Conservation (phyloP, 2,888 invertebrate genomes). For the Pseudococcus viburni region DNA sequence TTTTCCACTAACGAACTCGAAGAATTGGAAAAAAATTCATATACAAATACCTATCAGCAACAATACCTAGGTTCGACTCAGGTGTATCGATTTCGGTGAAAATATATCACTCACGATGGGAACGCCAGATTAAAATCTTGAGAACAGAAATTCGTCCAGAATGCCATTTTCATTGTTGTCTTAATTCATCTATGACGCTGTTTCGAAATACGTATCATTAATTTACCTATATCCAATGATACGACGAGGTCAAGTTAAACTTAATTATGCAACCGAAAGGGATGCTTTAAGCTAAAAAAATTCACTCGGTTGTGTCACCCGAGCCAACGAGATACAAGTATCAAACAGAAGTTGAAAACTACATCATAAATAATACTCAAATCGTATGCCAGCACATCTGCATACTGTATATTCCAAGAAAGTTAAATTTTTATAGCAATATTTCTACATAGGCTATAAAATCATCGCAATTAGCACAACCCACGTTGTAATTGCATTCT, state of each 20-base stretch:
- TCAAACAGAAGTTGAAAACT: constrained; percentile 42
- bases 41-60: background rate
- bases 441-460: constrained; percentile 48
- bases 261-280: constrained; percentile 2
- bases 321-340: background rate
- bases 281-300: background rate
- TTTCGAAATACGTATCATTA: constrained; percentile 40
- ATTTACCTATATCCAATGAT: background rate
- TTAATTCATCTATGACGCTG: background rate
- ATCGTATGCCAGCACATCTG: background rate
- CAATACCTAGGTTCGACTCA: background rate
- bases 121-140: background rate
- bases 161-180: constrained; percentile 40
- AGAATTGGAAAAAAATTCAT: constrained; percentile 35
- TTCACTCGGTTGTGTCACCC: constrained; percentile 1
- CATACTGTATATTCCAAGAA: constrained; percentile 19
- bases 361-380: constrained; percentile 29
- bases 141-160: background rate
- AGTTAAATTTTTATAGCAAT: constrained; percentile 50
- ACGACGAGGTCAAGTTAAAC: constrained; percentile 34
- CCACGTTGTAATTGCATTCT: constrained; percentile 47
- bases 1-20: constrained; percentile 13
- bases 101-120: background rate
- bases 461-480: constrained; percentile 39
- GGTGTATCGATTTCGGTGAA: background rate